Percentiles rank a stretch among this genome's conserved stretches.
phyloP scores from a whole-genome alignment of 2,888 invertebrate genomes.

The Drosophila prostipennis region DNA sequence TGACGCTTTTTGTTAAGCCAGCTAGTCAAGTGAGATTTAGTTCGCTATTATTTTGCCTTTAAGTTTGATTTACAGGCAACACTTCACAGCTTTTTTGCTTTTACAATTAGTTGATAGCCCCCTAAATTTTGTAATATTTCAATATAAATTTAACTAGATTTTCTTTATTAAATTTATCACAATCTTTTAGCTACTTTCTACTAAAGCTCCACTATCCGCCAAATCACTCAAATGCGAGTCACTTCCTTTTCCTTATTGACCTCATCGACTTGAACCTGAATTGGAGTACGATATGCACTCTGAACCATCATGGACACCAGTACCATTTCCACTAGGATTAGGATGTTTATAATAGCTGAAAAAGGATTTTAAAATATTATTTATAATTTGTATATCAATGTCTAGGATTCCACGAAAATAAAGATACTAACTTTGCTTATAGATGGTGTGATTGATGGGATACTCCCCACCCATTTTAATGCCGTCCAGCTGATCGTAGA shows the following conservation, averaged over 20 bases:
- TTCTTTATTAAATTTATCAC: slow-evolving; percentile 71
- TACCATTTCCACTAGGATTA: slow-evolving; percentile 82
- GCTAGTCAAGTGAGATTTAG: slow-evolving; percentile 56
- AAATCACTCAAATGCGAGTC: slow-evolving; percentile 31
- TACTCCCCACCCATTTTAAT: slow-evolving; percentile 76
- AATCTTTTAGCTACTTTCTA: slow-evolving; percentile 54
- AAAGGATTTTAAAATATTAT: background rate
- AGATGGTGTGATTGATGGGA: slow-evolving; percentile 82
- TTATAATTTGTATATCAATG: too few relatives aligned
- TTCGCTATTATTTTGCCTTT: slow-evolving; percentile 29
- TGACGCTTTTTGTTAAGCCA: slow-evolving; percentile 53
- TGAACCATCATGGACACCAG: slow-evolving; percentile 81
- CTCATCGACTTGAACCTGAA: slow-evolving; percentile 67
- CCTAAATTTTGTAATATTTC: background rate
- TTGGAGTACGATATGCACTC: slow-evolving; percentile 80
- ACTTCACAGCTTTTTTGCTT: background rate
- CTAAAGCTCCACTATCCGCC: background rate
- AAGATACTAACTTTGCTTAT: slow-evolving; percentile 80
- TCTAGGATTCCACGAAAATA: too few relatives aligned
- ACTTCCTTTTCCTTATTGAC: slow-evolving; percentile 40
- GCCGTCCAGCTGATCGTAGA: slow-evolving; percentile 75
- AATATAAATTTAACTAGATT: slow-evolving; percentile 42
- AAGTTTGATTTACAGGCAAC: slow-evolving; percentile 16
- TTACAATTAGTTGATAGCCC: too few relatives aligned
- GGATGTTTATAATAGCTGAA: slow-evolving; percentile 81